Percentiles rank a stretch among this genome's conserved stretches.
These are phyloP conservation scores for Harpegnathos saltator DNA, from an alignment of 1,140 invertebrate species.

Conservation along the genomic window DNA sequence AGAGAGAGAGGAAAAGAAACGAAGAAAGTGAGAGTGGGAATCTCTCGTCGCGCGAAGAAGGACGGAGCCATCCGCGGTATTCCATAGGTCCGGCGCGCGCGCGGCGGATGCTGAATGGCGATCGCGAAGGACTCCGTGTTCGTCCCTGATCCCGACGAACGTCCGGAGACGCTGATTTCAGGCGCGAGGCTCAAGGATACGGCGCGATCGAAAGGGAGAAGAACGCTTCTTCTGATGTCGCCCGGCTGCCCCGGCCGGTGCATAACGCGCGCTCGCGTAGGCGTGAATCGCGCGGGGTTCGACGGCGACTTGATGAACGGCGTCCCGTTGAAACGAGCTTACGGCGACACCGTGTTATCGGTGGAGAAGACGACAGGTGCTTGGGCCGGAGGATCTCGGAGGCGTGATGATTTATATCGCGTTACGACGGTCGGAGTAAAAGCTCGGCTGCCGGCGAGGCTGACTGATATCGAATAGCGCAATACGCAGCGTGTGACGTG, in stretches of 20 bases:
- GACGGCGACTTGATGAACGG: neutral
- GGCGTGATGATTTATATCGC: neutral
- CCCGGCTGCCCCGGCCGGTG: neutral
- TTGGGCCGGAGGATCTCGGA: neutral
- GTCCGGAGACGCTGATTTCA: conserved; percentile 23
- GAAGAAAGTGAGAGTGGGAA: neutral
- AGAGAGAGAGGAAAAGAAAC: conserved; percentile 65
- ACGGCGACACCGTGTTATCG: neutral
- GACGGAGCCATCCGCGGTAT: conserved; percentile 47
- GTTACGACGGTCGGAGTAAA: no score
- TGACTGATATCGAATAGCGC: no score
- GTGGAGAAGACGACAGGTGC: neutral
- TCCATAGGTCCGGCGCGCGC: conserved; percentile 56
- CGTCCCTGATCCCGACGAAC: conserved; percentile 41
- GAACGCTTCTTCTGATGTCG: neutral
- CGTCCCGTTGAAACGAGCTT: neutral
- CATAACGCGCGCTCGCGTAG: no score
- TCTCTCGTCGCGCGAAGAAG: conserved; percentile 48
- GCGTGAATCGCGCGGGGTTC: neutral
- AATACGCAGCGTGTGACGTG: no score
- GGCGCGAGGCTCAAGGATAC: conserved; percentile 28
- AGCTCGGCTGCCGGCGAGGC: no score
- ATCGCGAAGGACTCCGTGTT: conserved; percentile 52
- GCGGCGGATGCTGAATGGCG: conserved; percentile 15
- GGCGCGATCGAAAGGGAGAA: conserved; percentile 3